Evolutionary conservation across 2,113 vertebrate genomes (phyloP).

Genomic region (Prionailurus viverrinus): DNA sequence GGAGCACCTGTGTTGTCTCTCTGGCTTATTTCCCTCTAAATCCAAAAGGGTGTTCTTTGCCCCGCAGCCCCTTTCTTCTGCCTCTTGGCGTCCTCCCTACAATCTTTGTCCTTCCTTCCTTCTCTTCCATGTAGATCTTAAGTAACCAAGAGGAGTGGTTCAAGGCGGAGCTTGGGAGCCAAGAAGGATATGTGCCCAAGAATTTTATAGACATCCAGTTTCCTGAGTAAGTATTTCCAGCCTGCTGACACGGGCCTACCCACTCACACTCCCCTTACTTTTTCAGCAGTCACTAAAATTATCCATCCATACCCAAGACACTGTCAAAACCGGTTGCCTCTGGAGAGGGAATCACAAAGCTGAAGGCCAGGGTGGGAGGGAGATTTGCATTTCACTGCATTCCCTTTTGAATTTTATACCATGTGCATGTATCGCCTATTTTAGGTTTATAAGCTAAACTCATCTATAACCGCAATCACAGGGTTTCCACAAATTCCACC

Average conservation of each 20-base stretch:
- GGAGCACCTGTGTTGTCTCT: neutral
- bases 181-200: constrained; percentile 94
- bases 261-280: constrained; percentile 54
- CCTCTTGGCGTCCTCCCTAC: neutral
- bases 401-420: constrained; percentile 46
- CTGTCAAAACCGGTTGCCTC: constrained; percentile 56
- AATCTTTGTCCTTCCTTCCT: constrained; percentile 14
- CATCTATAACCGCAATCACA: neutral
- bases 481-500: constrained; percentile 27
- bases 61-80: neutral
- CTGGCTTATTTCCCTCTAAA: neutral
- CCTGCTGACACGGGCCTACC: constrained; percentile 48
- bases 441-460: constrained; percentile 45
- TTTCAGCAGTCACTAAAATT: constrained; percentile 56
- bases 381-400: constrained; percentile 48
- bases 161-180: constrained; percentile 94
- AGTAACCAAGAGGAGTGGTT: constrained; percentile 94
- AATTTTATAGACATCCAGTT: constrained; percentile 93
- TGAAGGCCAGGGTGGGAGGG: constrained; percentile 62
- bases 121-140: constrained; percentile 90
- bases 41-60: neutral
- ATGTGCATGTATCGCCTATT: neutral
- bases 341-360: constrained; percentile 21
- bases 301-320: constrained; percentile 4
- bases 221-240: constrained; percentile 90